phyloP scores from a whole-genome alignment of 2,113 vertebrate species.

The Grammomys surdaster region DNA sequence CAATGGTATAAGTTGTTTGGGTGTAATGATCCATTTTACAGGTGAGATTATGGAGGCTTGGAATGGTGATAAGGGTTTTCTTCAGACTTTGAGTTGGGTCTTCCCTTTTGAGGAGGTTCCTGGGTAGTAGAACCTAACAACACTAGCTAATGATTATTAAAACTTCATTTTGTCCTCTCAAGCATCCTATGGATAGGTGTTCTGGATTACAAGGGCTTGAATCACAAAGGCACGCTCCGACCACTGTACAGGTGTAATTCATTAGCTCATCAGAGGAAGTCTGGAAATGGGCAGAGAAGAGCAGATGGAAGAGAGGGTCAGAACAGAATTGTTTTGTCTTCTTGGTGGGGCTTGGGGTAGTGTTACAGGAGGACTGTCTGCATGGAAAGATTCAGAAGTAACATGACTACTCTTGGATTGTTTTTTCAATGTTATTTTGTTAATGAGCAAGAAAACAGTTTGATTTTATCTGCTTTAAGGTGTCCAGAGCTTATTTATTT shows the following conservation, averaged over 20 bases:
- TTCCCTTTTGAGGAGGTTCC: neutral
- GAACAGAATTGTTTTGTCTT: neutral
- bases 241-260: neutral
- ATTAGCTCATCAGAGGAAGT: neutral
- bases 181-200: neutral
- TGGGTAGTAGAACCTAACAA: conserved; percentile 10
- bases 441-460: neutral
- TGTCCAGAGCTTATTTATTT: conserved; percentile 25
- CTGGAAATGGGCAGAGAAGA: neutral
- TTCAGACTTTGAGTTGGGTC: neutral
- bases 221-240: neutral
- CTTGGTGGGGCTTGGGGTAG: neutral
- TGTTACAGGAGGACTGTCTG: neutral
- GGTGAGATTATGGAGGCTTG: neutral
- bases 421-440: conserved; percentile 36
- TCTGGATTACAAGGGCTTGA: neutral
- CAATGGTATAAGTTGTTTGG: neutral
- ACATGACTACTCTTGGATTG: conserved; percentile 12
- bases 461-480: conserved; percentile 17
- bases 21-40: neutral
- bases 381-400: neutral
- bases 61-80: neutral
- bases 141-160: neutral
- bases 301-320: neutral
- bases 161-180: neutral